Conservation (phyloP, 2,797 vertebrate species). For the Petrocephalus sullivani region DNA sequence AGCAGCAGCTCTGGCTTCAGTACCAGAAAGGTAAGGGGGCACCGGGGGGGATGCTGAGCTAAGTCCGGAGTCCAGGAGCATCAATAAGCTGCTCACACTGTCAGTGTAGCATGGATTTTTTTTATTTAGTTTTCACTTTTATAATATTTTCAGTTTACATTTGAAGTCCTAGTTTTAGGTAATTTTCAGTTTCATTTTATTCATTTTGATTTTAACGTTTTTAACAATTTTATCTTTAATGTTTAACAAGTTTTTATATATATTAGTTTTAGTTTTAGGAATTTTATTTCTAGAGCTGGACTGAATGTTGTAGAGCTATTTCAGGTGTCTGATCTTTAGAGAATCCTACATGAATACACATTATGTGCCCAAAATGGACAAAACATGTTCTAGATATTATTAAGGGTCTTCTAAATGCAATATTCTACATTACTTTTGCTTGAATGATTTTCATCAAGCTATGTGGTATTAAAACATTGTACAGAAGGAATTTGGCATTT, state of each 20-base stretch:
- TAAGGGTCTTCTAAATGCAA: neutral
- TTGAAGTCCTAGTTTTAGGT: neutral
- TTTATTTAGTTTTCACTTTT: neutral
- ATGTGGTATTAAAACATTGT: neutral
- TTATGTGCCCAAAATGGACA: neutral
- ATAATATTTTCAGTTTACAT: neutral
- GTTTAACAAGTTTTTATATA: neutral
- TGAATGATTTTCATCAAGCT: neutral
- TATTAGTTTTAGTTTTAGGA: neutral
- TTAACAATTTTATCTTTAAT: neutral
- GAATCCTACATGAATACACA: neutral
- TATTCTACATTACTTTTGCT: neutral
- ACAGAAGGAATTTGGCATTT: neutral
- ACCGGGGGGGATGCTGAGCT: neutral
- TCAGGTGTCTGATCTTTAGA: neutral
- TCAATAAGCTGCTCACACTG: no score
- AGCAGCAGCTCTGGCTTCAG: constrained; percentile 98
- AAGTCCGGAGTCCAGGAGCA: neutral
- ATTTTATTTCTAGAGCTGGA: neutral
- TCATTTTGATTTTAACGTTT: neutral
- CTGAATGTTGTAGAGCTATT: neutral
- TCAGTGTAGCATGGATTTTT: neutral
- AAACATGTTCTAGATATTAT: neutral
- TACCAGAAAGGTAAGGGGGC: constrained; percentile 91
- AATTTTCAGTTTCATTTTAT: neutral